These are phyloP conservation scores for Yponomeuta malinellus DNA, from an alignment of 2,888 invertebrate genomes.

Conservation along the genomic window DNA sequence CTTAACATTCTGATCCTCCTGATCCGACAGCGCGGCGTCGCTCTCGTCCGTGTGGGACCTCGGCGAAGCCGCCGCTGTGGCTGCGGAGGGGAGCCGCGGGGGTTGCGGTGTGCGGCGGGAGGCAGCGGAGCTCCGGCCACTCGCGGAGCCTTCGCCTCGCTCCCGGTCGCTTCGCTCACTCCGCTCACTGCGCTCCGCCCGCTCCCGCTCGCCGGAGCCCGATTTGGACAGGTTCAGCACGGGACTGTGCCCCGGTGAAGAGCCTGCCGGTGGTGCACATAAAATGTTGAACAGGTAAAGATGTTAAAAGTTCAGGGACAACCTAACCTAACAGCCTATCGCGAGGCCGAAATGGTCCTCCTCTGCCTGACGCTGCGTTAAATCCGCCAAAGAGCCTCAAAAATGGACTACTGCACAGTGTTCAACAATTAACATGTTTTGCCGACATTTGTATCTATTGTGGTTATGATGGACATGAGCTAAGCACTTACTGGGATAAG, in stretches of 20 bases:
- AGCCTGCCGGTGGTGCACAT: conserved; percentile 71
- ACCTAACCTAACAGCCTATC: no score
- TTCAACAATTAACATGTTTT: no score
- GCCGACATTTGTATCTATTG: no score
- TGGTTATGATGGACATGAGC: no score
- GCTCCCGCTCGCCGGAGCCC: conserved; percentile 84
- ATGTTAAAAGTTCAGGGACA: not conserved
- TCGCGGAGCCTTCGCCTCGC: conserved; percentile 63
- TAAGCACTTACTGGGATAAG: no score
- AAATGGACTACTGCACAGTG: no score
- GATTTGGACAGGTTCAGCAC: conserved; percentile 94
- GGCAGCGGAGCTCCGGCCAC: conserved; percentile 75
- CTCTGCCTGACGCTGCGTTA: no score
- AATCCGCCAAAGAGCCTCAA: no score
- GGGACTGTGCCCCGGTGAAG: conserved; percentile 93
- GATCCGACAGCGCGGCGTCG: conserved; percentile 91
- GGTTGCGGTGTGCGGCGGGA: conserved; percentile 79
- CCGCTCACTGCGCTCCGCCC: conserved; percentile 73
- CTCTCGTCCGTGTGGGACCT: conserved; percentile 86
- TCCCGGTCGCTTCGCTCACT: conserved; percentile 74
- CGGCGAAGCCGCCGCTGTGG: conserved; percentile 78
- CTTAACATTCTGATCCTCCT: conserved; percentile 89
- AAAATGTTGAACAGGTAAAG: not conserved
- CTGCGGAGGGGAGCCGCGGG: conserved; percentile 66
- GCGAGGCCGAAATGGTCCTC: no score